phyloP scores from a whole-genome alignment of 2,888 invertebrate genomes.

The Amphipoea oculea region DNA sequence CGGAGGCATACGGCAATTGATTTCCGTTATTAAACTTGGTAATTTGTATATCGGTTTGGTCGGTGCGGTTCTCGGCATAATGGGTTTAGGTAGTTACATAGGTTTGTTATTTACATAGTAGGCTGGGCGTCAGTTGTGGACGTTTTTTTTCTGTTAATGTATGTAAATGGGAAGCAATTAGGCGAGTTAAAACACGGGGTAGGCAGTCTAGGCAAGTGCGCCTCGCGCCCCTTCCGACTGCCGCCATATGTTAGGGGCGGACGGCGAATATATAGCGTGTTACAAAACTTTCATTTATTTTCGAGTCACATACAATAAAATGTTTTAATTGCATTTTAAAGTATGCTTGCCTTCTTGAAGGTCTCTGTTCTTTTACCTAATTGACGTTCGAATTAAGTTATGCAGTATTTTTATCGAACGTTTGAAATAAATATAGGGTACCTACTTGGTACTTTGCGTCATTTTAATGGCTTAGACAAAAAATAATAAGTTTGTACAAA shows the following conservation, averaged over 20 bases:
- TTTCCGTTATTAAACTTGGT: conserved; percentile 83
- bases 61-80: conserved; percentile 75
- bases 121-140: conserved; percentile 85
- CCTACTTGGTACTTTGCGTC: not conserved
- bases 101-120: conserved; percentile 84
- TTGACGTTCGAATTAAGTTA: not conserved
- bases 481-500: not conserved
- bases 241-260: conserved; percentile 88
- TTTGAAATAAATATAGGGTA: not conserved
- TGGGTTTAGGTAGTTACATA: conserved; percentile 67
- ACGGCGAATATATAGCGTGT: conserved; percentile 73
- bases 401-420: not conserved
- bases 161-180: conserved; percentile 91
- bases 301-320: conserved; percentile 45
- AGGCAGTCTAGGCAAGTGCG: conserved; percentile 88
- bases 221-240: conserved; percentile 84
- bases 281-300: conserved; percentile 64
- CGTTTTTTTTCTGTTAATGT: conserved; percentile 87
- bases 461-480: not conserved
- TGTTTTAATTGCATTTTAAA: conserved; percentile 61
- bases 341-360: conserved; percentile 32
- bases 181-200: conserved; percentile 90
- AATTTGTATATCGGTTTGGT: conserved; percentile 78
- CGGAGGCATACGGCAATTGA: conserved; percentile 79
- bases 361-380: conserved; percentile 23